Percentiles rank a stretch among this genome's conserved stretches.
These are phyloP conservation scores for Drosophila stalkeri DNA, from an alignment of 2,888 invertebrate species.

Conservation along the genomic window DNA sequence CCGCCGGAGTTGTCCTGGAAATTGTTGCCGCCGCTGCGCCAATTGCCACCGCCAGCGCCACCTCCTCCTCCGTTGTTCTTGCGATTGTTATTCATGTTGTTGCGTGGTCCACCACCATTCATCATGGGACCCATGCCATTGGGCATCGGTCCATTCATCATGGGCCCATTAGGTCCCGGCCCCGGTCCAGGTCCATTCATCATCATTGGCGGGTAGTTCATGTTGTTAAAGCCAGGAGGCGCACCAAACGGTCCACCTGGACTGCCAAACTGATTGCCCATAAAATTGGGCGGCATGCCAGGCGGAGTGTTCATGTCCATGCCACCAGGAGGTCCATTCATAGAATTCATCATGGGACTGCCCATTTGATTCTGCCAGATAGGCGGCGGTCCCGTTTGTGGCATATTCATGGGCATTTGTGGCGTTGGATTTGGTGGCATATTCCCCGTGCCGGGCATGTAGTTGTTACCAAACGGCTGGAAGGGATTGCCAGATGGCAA, in stretches of 20 bases:
- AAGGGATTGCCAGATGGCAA: slow-evolving; percentile 69
- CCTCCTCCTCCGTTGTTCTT: slow-evolving; percentile 48
- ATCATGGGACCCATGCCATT: slow-evolving; percentile 62
- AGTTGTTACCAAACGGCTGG: slow-evolving; percentile 75
- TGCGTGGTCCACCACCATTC: slow-evolving; percentile 70
- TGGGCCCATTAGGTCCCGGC: slow-evolving; percentile 43
- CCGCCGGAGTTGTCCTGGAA: slow-evolving; percentile 82
- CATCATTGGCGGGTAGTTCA: slow-evolving; percentile 75
- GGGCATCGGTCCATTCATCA: slow-evolving; percentile 53
- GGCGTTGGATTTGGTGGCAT: slow-evolving; percentile 32
- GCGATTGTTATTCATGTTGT: slow-evolving; percentile 67
- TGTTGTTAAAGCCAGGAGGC: slow-evolving; percentile 61
- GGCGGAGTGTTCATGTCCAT: slow-evolving; percentile 53
- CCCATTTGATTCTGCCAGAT: slow-evolving; percentile 68
- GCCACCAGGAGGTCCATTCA: slow-evolving; percentile 46
- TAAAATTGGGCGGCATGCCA: slow-evolving; percentile 60
- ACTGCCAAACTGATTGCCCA: slow-evolving; percentile 65
- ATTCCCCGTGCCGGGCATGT: slow-evolving; percentile 45
- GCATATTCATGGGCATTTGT: slow-evolving; percentile 49
- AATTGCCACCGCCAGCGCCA: slow-evolving; percentile 74
- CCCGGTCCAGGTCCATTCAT: slow-evolving; percentile 63
- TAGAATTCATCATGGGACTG: slow-evolving; percentile 71
- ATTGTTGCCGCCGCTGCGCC: slow-evolving; percentile 83
- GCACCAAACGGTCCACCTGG: slow-evolving; percentile 60
- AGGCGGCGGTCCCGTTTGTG: slow-evolving; percentile 52